Evolutionary conservation across 2,797 vertebrate species (phyloP).

Genomic region (Chloroceryle inda): DNA sequence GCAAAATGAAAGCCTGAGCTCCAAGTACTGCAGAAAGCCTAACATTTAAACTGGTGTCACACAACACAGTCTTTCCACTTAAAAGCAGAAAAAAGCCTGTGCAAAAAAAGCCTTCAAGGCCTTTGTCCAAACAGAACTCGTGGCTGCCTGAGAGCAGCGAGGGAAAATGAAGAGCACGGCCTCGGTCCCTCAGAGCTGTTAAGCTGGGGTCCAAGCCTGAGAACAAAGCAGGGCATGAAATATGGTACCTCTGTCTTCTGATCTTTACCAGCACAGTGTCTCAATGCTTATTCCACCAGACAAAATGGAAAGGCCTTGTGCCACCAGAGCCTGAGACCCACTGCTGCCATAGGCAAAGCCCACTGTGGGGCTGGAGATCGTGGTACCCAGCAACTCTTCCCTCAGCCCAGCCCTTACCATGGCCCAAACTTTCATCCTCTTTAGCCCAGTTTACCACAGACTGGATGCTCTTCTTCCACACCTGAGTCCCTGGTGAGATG

Average conservation of each 20-base stretch:
- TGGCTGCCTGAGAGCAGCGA: not conserved
- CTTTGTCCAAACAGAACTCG: not conserved
- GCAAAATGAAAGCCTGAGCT: not conserved
- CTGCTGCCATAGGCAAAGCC: not conserved
- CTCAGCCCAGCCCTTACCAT: not conserved
- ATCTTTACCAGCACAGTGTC: not conserved
- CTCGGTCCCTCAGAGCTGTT: not conserved
- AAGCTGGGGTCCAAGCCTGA: not conserved
- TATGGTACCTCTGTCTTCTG: rapidly evolving
- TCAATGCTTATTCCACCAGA: not conserved
- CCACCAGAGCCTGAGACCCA: not conserved
- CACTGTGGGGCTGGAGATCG: rapidly evolving
- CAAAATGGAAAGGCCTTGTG: not conserved
- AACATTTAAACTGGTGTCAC: not conserved
- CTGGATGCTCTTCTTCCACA: not conserved
- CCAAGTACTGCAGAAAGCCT: not conserved
- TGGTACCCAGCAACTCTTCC: not conserved
- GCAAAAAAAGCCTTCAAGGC: not conserved
- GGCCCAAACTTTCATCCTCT: rapidly evolving
- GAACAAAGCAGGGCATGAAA: not conserved
- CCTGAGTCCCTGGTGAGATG: not conserved
- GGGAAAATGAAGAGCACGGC: not conserved
- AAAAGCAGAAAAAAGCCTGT: not conserved
- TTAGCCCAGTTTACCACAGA: not conserved
- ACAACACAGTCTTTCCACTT: not conserved